Evolutionary conservation across 2,113 vertebrate genomes (phyloP), one percentile per base, ranked within the genome.

Genomic region (Dicentrarchus labrax): DNA sequence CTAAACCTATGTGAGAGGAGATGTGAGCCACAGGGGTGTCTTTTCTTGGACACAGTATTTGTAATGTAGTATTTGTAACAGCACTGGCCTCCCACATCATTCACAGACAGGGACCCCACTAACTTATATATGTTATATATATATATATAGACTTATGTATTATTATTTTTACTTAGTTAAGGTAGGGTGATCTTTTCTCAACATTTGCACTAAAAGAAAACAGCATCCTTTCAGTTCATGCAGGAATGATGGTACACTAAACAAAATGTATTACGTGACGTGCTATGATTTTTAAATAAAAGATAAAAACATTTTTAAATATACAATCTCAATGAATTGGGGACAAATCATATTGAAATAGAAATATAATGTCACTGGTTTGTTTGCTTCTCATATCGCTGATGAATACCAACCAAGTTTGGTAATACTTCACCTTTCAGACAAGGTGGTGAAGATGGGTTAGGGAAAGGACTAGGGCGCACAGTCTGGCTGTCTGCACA

Each of bases 401-500:
- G 83, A 70, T 78, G 66, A 86, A 80, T 41, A 57, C 50, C 36
- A 43, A 79, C 36, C 41, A 15, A 53, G 50, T 61, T 78, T 48
- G 64, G 38, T 21, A 50, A 48, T 17, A 36, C 56, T 78, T 82
- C n/a, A 12, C 83, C 74, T 89, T 69, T 84, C 61, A 82, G 82
- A 82, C 59, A n/a, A 43, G 72, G 70, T 54, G 4, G 56, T 43
- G 78, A 19, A 54, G 82, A 72, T 12, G 59, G 76, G 84, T 77
- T 74, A 62, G 75, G 30, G 72, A 66, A 61, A 83, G 80, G 84
- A 86, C 67, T 30, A 12, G 59, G 83, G 71, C 76, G 75, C 62
- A 64, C 79, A 61, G 65, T 73, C 74, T 47, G 69, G 72, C 84
- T 86, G 87, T 88, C 89, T 87, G 83, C 73, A 79, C 76, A 69